Evolutionary conservation across 2,797 vertebrate species (phyloP).

Genomic region (Siniperca scherzeri): DNA sequence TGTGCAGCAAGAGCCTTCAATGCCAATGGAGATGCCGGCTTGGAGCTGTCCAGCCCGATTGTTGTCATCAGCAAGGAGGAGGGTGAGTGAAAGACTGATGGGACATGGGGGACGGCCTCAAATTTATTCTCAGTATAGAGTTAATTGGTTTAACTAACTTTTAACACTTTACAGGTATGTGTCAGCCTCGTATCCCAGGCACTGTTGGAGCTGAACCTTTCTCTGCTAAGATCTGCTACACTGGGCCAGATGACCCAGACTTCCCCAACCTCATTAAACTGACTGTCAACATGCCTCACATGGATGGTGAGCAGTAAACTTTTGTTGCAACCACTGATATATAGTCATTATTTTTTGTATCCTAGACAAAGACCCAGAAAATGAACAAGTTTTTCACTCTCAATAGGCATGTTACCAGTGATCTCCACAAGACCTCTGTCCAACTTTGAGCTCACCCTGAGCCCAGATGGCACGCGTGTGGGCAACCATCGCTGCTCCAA

Average conservation of each 20-base stretch:
- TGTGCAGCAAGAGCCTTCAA: constrained; percentile 89
- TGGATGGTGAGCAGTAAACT: constrained; percentile 85
- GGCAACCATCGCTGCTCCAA: constrained; percentile 92
- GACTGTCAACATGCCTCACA: constrained; percentile 90
- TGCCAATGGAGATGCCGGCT: constrained; percentile 86
- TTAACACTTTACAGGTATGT: constrained; percentile 82
- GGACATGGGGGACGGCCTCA: background rate
- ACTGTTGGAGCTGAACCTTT: constrained; percentile 91
- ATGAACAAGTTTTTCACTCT: constrained; percentile 1
- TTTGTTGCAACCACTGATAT: background rate
- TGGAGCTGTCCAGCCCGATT: constrained; percentile 88
- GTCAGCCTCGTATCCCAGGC: constrained; percentile 86
- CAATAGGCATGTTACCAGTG: constrained; percentile 89
- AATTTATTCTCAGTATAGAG: background rate
- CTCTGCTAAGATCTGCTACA: constrained; percentile 90
- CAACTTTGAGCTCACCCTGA: constrained; percentile 91
- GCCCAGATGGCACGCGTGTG: constrained; percentile 88
- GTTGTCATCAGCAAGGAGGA: constrained; percentile 86
- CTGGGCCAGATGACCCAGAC: constrained; percentile 87
- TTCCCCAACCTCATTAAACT: constrained; percentile 89
- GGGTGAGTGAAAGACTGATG: constrained; percentile 73
- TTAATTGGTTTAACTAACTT: background rate
- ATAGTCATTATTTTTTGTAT: background rate
- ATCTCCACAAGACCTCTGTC: constrained; percentile 89
- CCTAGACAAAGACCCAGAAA: background rate